Conservation (phyloP, 2,888 invertebrate genomes). For the Pilophorus perplexus region DNA sequence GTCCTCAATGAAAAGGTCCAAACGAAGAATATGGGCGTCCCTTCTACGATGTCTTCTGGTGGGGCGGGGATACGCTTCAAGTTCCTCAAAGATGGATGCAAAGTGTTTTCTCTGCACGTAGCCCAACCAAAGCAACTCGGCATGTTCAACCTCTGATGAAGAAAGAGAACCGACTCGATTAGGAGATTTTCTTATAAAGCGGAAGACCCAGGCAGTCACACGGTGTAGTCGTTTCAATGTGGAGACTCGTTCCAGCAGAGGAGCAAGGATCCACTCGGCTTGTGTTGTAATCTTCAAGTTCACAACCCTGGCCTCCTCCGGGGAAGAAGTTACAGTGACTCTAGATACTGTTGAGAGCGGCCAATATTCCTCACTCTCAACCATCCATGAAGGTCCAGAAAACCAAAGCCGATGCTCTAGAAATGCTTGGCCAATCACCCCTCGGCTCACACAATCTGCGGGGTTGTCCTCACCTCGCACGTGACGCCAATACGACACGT, state of each 20-base stretch:
- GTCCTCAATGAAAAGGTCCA: neutral
- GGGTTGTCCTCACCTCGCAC: neutral
- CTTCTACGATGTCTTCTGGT: neutral
- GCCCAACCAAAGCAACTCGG: neutral
- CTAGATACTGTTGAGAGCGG: neutral
- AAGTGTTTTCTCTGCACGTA: neutral
- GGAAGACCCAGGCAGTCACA: neutral
- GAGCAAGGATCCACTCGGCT: neutral
- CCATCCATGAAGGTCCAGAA: neutral
- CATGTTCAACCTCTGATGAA: neutral
- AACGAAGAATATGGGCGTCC: no score
- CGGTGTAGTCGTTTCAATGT: neutral
- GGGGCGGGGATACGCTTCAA: no score
- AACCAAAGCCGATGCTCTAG: neutral
- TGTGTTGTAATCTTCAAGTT: neutral
- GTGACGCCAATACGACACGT: neutral
- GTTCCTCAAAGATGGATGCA: no score
- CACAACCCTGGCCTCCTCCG: neutral
- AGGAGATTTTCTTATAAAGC: neutral
- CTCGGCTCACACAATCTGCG: constrained; percentile 9
- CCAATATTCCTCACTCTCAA: neutral
- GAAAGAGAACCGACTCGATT: neutral
- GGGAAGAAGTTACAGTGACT: neutral
- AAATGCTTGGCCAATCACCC: neutral
- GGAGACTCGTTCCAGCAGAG: neutral